Conservation (phyloP, 2,797 vertebrate genomes). For the Eulemur coronatus region DNA sequence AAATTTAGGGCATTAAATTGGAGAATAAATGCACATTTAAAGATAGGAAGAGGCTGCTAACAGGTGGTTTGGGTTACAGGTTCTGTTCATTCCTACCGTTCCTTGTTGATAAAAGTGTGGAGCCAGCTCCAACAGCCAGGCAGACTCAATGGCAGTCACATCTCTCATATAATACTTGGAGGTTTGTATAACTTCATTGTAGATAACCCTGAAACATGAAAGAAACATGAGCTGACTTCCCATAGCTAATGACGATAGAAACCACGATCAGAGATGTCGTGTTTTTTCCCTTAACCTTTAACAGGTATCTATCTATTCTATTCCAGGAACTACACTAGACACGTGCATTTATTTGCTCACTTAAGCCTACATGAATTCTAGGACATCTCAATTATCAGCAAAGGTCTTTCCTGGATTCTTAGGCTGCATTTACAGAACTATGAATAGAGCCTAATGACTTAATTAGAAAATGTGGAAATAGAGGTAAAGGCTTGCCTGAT, state of each 20-base stretch:
- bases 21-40: not conserved
- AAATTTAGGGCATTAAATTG: not conserved
- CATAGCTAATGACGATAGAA: not conserved
- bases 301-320: not conserved
- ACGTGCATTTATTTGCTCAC: not conserved
- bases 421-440: not conserved
- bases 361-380: not conserved
- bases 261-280: not conserved
- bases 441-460: not conserved
- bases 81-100: constrained; percentile 88
- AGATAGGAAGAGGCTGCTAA: not conserved
- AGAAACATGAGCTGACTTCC: not conserved
- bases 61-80: constrained; percentile 13
- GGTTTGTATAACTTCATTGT: constrained; percentile 97
- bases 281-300: not conserved
- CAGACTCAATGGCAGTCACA: constrained; percentile 96
- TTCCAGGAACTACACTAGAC: not conserved
- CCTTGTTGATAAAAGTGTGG: constrained; percentile 99
- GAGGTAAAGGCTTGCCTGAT: not conserved
- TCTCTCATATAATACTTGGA: constrained; percentile 98
- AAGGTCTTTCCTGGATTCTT: not conserved
- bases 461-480: not conserved
- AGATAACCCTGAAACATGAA: constrained; percentile 92
- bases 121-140: constrained; percentile 97
- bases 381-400: not conserved